These are phyloP conservation scores for Petrolisthes manimaculis DNA, from an alignment of 2,888 invertebrate genomes.

Conservation along the genomic window DNA sequence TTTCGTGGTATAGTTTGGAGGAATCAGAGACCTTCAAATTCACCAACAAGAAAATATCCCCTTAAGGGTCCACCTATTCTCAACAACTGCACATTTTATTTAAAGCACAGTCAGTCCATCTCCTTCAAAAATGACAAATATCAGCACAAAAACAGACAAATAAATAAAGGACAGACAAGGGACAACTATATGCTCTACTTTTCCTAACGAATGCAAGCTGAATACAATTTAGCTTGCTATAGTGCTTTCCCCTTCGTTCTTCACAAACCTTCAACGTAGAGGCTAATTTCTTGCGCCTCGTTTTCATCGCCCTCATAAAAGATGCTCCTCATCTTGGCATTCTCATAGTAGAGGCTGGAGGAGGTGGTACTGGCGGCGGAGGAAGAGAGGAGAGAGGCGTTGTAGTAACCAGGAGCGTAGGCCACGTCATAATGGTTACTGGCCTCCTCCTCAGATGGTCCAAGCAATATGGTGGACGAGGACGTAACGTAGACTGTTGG, in stretches of 20 bases:
- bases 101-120: too few relatives aligned
- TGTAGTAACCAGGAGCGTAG: slow-evolving; percentile 58
- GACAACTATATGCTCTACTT: not conserved
- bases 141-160: too few relatives aligned
- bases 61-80: too few relatives aligned
- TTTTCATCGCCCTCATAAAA: slow-evolving; percentile 58
- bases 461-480: slow-evolving; percentile 62
- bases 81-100: too few relatives aligned
- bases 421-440: slow-evolving; percentile 57
- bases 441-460: slow-evolving; percentile 23
- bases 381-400: slow-evolving; percentile 51
- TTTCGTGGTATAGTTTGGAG: too few relatives aligned
- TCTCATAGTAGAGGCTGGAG: slow-evolving; percentile 62
- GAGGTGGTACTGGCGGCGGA: slow-evolving; percentile 48
- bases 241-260: not conserved
- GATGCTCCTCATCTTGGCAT: slow-evolving; percentile 64
- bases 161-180: too few relatives aligned
- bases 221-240: not conserved
- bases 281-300: slow-evolving; percentile 63
- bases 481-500: slow-evolving; percentile 64
- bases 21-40: too few relatives aligned
- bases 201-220: not conserved
- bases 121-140: too few relatives aligned
- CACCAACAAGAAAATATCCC: too few relatives aligned
- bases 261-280: slow-evolving; percentile 61